Percentiles rank a stretch among this genome's conserved stretches.
Conservation (phyloP, 1,140 invertebrate species). For the Asobara japonica region DNA sequence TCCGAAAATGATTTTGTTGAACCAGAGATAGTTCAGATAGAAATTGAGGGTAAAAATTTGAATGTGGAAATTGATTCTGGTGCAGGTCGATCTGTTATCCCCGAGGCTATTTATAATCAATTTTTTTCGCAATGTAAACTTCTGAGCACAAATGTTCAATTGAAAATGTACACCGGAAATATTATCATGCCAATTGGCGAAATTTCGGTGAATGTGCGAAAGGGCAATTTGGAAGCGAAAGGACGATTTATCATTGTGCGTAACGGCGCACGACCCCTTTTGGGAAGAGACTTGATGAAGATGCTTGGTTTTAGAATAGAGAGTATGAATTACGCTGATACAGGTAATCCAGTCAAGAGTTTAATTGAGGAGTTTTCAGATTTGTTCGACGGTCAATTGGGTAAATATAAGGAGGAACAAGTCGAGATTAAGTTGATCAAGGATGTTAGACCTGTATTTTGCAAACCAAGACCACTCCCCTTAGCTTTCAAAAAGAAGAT, state of each 20-base stretch:
- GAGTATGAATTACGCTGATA: constrained; percentile 41
- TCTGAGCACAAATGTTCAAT: background rate
- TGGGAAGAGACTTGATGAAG: constrained; percentile 39
- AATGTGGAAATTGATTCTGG: constrained; percentile 34
- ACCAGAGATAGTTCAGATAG: constrained; percentile 20
- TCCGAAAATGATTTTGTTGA: background rate
- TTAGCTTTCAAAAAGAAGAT: constrained; percentile 51
- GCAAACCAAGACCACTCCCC: constrained; percentile 50
- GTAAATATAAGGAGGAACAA: constrained; percentile 36
- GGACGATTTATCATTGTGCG: constrained; percentile 29
- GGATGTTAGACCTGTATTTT: constrained; percentile 43
- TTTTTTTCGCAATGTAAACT: constrained; percentile 23
- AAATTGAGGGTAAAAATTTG: constrained; percentile 18
- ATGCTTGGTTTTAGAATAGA: constrained; percentile 23
- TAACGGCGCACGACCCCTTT: constrained; percentile 17
- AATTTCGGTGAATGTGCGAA: constrained; percentile 22
- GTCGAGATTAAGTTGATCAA: constrained; percentile 37
- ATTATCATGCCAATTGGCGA: constrained; percentile 27
- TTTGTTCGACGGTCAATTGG: constrained; percentile 34
- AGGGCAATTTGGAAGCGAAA: background rate
- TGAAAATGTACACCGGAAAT: constrained; percentile 29
- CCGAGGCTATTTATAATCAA: constrained; percentile 28
- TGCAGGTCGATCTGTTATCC: constrained; percentile 35
- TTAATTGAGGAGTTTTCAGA: constrained; percentile 26
- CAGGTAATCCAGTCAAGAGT: constrained; percentile 50